Evolutionary conservation across 2,797 vertebrate genomes (phyloP).

Genomic region (Chloroceryle amazona): DNA sequence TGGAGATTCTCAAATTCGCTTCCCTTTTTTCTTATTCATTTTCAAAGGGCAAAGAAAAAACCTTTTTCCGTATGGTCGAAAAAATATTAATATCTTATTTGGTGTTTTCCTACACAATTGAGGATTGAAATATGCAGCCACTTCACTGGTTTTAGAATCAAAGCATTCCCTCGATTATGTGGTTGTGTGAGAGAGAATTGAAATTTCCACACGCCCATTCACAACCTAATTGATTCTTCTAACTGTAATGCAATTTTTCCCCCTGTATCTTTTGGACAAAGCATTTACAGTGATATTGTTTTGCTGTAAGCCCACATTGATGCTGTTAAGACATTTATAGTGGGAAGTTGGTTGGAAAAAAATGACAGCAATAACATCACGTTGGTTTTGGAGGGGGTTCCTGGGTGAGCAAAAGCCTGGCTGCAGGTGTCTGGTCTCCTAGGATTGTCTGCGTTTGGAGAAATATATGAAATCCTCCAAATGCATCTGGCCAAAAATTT

Average conservation of each 20-base stretch:
- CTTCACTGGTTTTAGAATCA: conserved; percentile 75
- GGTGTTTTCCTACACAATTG: conserved; percentile 69
- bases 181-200: conserved; percentile 70
- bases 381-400: background rate
- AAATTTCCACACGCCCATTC: conserved; percentile 77
- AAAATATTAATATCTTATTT: conserved; percentile 68
- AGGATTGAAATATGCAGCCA: conserved; percentile 77
- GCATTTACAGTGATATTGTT: conserved; percentile 41
- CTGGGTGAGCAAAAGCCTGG: background rate
- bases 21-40: conserved; percentile 27
- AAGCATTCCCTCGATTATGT: conserved; percentile 64
- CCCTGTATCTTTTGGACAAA: conserved; percentile 65
- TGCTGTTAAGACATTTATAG: conserved; percentile 7
- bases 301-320: conserved; percentile 36
- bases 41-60: conserved; percentile 57
- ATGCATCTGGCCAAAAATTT: background rate
- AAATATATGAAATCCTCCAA: background rate
- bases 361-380: conserved; percentile 13
- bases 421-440: background rate
- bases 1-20: conserved; percentile 61
- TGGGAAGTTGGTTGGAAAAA: background rate
- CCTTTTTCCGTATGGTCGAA: background rate
- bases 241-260: conserved; percentile 75
- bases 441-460: background rate
- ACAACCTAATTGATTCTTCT: conserved; percentile 81